Evolutionary conservation across 2,888 invertebrate genomes (phyloP).

Genomic region (Ectropis crepuscularia): DNA sequence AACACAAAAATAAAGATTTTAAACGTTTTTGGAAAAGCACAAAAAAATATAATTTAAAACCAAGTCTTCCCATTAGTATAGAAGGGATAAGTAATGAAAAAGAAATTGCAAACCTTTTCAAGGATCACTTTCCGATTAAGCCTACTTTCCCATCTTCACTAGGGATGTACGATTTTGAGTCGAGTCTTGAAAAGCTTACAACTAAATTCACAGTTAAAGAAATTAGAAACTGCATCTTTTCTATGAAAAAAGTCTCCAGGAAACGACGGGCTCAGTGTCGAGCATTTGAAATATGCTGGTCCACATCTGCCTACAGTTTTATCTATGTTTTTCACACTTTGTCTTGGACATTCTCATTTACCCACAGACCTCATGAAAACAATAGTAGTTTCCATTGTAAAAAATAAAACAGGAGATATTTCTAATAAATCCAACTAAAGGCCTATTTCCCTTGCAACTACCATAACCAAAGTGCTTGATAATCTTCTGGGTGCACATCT

Average conservation of each 20-base stretch:
- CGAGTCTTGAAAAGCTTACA: neutral
- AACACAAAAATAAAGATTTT: neutral
- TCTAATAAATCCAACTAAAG: neutral
- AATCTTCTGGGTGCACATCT: neutral
- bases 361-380: neutral
- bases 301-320: neutral
- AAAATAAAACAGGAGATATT: conserved; percentile 1
- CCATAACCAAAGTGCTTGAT: neutral
- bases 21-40: neutral
- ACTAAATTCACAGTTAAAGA: neutral
- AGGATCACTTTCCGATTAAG: neutral
- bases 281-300: neutral
- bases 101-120: neutral
- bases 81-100: neutral
- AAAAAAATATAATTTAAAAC: neutral
- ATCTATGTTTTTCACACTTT: neutral
- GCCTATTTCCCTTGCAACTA: neutral
- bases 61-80: neutral
- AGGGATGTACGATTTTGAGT: neutral
- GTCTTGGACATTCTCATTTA: neutral
- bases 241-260: neutral
- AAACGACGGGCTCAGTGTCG: neutral
- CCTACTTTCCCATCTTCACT: neutral
- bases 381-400: neutral
- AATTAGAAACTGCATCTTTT: neutral